A percentile compares a stretch with the other conserved stretches of the same genome.
These are phyloP conservation scores for Ctenomys sociabilis DNA, from an alignment of 2,113 vertebrate species.

Conservation along the genomic window DNA sequence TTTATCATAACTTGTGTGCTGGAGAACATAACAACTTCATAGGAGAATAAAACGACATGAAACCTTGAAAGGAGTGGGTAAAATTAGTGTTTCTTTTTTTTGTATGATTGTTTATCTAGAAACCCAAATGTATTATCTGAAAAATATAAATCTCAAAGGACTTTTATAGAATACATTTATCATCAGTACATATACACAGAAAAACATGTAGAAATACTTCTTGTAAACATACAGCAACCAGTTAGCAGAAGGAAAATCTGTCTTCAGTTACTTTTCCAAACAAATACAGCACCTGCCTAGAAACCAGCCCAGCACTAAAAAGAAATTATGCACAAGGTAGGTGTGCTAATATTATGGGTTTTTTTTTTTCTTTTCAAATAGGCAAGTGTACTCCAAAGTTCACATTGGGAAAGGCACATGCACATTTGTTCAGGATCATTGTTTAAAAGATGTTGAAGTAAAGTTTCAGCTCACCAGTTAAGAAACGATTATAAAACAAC, in stretches of 20 bases:
- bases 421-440: not conserved
- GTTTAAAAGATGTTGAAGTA: not conserved
- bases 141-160: not conserved
- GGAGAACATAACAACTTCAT: not conserved
- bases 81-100: not conserved
- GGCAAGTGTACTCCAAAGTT: not conserved
- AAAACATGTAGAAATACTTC: not conserved
- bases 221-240: not conserved
- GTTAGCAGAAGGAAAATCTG: not conserved
- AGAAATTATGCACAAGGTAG: not conserved
- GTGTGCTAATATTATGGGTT: not conserved
- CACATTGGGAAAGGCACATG: not conserved
- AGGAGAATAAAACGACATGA: not conserved
- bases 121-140: not conserved
- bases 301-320: not conserved
- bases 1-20: not conserved
- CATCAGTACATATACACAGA: not conserved
- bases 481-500: conserved; percentile 19
- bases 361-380: not conserved
- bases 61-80: not conserved
- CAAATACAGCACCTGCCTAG: not conserved
- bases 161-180: not conserved
- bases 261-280: not conserved
- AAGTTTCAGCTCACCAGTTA: not conserved
- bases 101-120: not conserved